A percentile compares a stretch with the other conserved stretches of the same genome.
Conservation (phyloP, 2,797 vertebrate genomes). For the Setipinna tenuifilis region DNA sequence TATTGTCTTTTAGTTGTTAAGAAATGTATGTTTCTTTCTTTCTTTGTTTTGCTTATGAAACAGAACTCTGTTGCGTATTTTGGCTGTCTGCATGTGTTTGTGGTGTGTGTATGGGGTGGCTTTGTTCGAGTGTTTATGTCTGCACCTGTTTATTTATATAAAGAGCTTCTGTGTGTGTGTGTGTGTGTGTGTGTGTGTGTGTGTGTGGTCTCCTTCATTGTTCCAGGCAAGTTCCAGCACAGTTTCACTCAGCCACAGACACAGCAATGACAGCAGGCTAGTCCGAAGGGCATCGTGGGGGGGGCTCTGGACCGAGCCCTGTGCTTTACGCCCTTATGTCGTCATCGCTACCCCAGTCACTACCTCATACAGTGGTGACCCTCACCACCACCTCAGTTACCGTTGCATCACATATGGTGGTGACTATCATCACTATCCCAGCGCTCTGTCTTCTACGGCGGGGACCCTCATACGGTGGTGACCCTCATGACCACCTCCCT, state of each 20-base stretch:
- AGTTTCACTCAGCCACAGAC: conserved; percentile 29
- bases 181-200: not conserved
- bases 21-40: conserved; percentile 62
- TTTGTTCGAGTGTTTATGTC: not conserved
- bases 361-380: not conserved
- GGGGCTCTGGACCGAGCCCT: not conserved
- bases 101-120: not conserved
- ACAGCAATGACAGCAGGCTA: not conserved
- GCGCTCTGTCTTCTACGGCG: not conserved
- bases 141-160: not conserved
- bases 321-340: not conserved
- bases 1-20: conserved; percentile 60
- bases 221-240: conserved; percentile 53
- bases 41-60: conserved; percentile 61
- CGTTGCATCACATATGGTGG: not conserved
- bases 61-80: conserved; percentile 58
- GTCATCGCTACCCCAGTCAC: not conserved
- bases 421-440: not conserved
- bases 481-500: conserved; percentile 95
- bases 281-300: not conserved
- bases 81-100: conserved; percentile 26
- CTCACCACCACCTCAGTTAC: not conserved
- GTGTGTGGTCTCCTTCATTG: conserved; percentile 53
- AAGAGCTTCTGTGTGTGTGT: not conserved
- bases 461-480: conserved; percentile 85